Base-by-base conservation (phyloP, 1,140 invertebrate species). In the Meloidogyne floridensis region DNA sequence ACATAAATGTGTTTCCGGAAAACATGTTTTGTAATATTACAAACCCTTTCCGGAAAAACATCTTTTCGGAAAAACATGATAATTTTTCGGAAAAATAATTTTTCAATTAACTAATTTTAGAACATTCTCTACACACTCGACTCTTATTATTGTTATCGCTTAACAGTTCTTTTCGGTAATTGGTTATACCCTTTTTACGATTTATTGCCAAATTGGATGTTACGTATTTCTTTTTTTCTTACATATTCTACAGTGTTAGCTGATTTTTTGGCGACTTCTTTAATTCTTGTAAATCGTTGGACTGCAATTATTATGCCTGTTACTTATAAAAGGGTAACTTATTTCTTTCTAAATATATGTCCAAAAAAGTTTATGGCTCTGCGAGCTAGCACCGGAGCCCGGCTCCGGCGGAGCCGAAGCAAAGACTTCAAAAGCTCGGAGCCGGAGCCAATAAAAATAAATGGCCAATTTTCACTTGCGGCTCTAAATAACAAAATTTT, bases 61-160 rank as follows among this genome's bases (percentile, higher is more conserved):
- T 47, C 0, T 47, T 18, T 20, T 8, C 3, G 18, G 70, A 71
- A 71, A 71, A 71, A 3, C 3, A 71, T 32, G 5, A 6, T 71
- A 71, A 20, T 71, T 71, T 71, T 71, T 8, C 70, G 70, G 3
- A 6, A 71, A 20, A 42, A 42, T 0, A 18, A 18, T 0, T 18
- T 20, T 32, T 32, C 1, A 42, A 20, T 6, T 71, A 42, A 18
- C 7, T 32, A 18, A 18, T 15, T 73, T n/a, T 0, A 73, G 72
- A 53, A 73, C 15, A 5, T 73, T n/a, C 13, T 73, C 13, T 73
- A 73, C 72, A 73, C 72, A 4, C 72, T 73, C n/a, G 51, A 53
- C 51, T 73, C 72, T 15, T 73, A 73, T 53, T 73, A 73, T 53
- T 43, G 72, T 15, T 73, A 73, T 53, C 72, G 72, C 3, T 0